Evolutionary conservation across 2,797 vertebrate genomes (phyloP).

Genomic region (Hybognathus amarus): DNA sequence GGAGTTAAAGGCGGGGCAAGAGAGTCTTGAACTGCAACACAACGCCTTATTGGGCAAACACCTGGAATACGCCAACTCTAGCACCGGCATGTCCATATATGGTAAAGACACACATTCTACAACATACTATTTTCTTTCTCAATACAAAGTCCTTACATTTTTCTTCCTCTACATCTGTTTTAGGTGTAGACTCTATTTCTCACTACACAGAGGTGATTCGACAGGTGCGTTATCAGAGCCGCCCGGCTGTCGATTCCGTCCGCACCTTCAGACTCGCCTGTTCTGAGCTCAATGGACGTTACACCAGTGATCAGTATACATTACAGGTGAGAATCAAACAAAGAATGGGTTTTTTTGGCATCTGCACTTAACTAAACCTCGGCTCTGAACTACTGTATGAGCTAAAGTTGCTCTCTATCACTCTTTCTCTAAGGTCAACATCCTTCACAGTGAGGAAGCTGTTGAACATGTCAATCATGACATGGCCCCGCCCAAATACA

Average conservation of each 20-base stretch:
- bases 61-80: slow-evolving; percentile 93
- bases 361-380: not conserved
- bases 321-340: slow-evolving; percentile 82
- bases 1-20: slow-evolving; percentile 84
- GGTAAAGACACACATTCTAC: slow-evolving; percentile 72
- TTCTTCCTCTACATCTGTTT: not conserved
- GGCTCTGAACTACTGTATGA: not conserved
- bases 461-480: slow-evolving; percentile 84
- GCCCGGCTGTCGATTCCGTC: slow-evolving; percentile 75
- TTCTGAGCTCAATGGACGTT: slow-evolving; percentile 93
- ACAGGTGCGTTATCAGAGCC: slow-evolving; percentile 86
- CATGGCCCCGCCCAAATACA: slow-evolving; percentile 84
- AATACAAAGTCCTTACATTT: not conserved
- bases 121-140: not conserved
- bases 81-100: slow-evolving; percentile 93
- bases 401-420: slow-evolving; percentile 1
- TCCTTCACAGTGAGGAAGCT: slow-evolving; percentile 83
- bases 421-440: slow-evolving; percentile 77
- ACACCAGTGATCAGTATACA: slow-evolving; percentile 93
- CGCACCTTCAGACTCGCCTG: slow-evolving; percentile 91
- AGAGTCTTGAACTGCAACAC: slow-evolving; percentile 87
- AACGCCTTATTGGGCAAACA: slow-evolving; percentile 85
- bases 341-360: not conserved
- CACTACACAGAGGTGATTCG: slow-evolving; percentile 90
- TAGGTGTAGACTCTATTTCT: slow-evolving; percentile 93